phyloP scores from a whole-genome alignment of 2,113 vertebrate genomes.

The Leptobrachium leishanense region DNA sequence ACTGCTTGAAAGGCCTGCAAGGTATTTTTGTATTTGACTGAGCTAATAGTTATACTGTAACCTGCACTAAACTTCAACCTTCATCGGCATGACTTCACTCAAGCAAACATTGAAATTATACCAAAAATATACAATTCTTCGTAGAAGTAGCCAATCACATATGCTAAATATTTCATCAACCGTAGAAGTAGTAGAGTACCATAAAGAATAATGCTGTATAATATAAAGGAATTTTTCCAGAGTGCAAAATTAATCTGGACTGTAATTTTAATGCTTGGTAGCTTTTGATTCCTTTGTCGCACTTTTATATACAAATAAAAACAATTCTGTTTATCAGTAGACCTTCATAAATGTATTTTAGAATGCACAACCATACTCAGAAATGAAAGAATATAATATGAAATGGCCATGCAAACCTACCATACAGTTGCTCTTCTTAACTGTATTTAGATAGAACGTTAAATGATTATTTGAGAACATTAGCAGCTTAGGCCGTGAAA shows the following conservation, averaged over 20 bases:
- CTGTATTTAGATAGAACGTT: too few species aligned
- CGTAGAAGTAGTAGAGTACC: neutral
- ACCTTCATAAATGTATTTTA: too few species aligned
- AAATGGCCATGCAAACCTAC: too few species aligned
- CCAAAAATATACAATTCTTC: neutral
- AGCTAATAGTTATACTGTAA: slow-evolving; percentile 23
- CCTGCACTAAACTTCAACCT: slow-evolving; percentile 1
- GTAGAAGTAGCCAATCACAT: neutral
- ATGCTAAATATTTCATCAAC: neutral
- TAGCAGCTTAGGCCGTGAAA: too few species aligned
- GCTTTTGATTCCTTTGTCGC: too few species aligned
- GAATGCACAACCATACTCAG: too few species aligned
- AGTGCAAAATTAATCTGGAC: neutral
- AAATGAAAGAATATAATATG: too few species aligned
- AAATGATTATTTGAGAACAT: too few species aligned
- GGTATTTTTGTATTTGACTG: slow-evolving; percentile 36
- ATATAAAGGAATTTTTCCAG: neutral
- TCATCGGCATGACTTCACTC: neutral
- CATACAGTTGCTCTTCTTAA: too few species aligned
- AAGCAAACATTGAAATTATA: neutral
- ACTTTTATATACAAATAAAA: too few species aligned
- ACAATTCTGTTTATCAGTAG: too few species aligned
- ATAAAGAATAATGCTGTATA: neutral
- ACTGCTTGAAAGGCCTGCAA: slow-evolving; percentile 24
- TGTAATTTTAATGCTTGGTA: neutral